These are phyloP conservation scores for Myiozetetes cayanensis DNA, from an alignment of 2,113 vertebrate genomes.

Conservation along the genomic window DNA sequence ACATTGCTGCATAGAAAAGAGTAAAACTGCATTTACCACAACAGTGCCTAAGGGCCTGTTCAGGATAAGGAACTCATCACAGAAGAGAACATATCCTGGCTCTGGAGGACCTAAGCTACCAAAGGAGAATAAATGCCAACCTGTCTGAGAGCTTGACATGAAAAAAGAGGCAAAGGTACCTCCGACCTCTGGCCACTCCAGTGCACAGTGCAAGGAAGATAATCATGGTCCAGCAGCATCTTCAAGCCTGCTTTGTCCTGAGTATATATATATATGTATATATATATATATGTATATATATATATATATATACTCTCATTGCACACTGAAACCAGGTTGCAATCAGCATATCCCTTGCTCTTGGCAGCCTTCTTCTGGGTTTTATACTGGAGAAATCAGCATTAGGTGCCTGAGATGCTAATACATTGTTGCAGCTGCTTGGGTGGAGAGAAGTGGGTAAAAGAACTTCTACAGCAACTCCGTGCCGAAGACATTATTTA, in stretches of 20 bases:
- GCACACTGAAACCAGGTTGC: background rate
- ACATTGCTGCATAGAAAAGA: background rate
- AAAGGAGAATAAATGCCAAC: background rate
- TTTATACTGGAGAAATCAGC: background rate
- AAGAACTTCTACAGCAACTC: background rate
- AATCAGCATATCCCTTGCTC: background rate
- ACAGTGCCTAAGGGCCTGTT: background rate
- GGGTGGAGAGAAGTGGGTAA: background rate
- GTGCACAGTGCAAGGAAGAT: accelerated
- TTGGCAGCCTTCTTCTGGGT: background rate
- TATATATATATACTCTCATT: background rate
- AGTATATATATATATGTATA: no score
- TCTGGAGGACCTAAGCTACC: background rate
- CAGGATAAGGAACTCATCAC: background rate
- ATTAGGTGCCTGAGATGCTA: background rate
- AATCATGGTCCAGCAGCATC: background rate
- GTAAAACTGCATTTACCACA: background rate
- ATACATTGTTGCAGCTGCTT: accelerated
- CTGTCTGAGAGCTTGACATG: background rate
- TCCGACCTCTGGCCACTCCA: background rate
- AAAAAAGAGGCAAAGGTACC: background rate
- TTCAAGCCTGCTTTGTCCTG: background rate
- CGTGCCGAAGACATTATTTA: background rate
- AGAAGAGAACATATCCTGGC: background rate
- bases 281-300: no score